Conservation (phyloP, 2,888 invertebrate species). For the Tetragonisca angustula region DNA sequence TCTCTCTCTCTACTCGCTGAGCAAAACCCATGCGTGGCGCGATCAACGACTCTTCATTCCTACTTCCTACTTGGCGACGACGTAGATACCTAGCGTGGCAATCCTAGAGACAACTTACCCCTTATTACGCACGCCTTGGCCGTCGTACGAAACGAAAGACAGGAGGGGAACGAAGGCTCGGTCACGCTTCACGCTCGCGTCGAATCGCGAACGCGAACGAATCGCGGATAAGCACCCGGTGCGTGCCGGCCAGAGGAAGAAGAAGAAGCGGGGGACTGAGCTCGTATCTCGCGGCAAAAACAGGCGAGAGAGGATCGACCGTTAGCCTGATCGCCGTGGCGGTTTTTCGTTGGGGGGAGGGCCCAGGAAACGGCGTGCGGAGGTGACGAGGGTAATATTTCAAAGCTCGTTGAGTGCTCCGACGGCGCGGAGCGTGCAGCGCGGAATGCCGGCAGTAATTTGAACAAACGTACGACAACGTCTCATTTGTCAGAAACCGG, state of each 20-base stretch:
- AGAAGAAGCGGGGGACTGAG: not conserved
- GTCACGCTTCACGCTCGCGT: slow-evolving; percentile 27
- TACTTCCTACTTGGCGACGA: not conserved
- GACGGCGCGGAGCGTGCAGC: slow-evolving; percentile 55
- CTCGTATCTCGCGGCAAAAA: slow-evolving; percentile 15
- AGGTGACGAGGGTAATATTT: slow-evolving; percentile 80
- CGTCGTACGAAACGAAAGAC: not conserved
- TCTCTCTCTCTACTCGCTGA: not conserved
- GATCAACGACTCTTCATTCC: not conserved
- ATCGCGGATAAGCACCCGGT: not conserved
- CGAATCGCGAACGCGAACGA: slow-evolving; percentile 18
- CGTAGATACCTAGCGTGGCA: not conserved
- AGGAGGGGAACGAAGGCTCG: not conserved
- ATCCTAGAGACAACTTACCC: not conserved
- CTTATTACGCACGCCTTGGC: not conserved
- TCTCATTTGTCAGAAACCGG: slow-evolving; percentile 81
- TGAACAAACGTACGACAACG: slow-evolving; percentile 83
- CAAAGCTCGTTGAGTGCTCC: slow-evolving; percentile 74
- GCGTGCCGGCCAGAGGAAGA: not conserved
- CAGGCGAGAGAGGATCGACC: slow-evolving; percentile 27
- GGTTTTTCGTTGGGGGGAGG: slow-evolving; percentile 41
- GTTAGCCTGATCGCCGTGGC: slow-evolving; percentile 42
- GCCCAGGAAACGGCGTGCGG: slow-evolving; percentile 43
- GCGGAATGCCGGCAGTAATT: slow-evolving; percentile 81
- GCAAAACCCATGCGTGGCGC: not conserved